A percentile compares a stretch with the other conserved stretches of the same genome.
These are phyloP conservation scores for Heterodera carotae DNA, from an alignment of 1,140 invertebrate species.

Conservation along the genomic window DNA sequence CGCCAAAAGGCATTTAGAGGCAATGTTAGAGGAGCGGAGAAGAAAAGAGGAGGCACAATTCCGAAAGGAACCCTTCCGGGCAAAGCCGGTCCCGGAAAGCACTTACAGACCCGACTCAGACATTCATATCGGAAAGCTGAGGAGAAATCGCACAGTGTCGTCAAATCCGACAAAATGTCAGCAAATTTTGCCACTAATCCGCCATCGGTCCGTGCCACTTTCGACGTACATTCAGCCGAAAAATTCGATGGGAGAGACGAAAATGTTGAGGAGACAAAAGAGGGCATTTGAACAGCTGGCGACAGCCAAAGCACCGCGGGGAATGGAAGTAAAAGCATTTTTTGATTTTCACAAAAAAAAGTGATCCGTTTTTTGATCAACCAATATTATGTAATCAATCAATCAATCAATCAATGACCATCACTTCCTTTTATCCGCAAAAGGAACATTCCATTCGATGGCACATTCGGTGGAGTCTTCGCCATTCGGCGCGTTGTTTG, in stretches of 20 bases:
- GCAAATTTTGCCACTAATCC: background rate
- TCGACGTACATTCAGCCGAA: constrained; percentile 25
- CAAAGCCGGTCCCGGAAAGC: constrained; percentile 26
- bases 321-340: constrained; percentile 21
- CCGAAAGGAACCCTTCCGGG: constrained; percentile 10
- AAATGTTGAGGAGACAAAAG: constrained; percentile 4
- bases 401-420: too few relatives aligned
- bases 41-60: background rate
- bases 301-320: constrained; percentile 17
- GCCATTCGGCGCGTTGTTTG: constrained; percentile 29
- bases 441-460: constrained; percentile 40
- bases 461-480: constrained; percentile 23
- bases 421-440: background rate
- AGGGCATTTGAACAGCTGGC: constrained; percentile 24
- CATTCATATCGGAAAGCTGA: constrained; percentile 22
- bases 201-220: constrained; percentile 2
- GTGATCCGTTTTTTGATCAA: background rate
- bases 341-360: background rate
- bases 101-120: constrained; percentile 32
- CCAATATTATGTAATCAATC: background rate
- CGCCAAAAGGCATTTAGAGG: constrained; percentile 31
- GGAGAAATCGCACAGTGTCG: constrained; percentile 2
- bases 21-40: constrained; percentile 35
- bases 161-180: background rate
- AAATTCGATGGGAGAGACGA: constrained; percentile 3